Conservation (phyloP, 2,888 invertebrate genomes). For the Apamea sordens region DNA sequence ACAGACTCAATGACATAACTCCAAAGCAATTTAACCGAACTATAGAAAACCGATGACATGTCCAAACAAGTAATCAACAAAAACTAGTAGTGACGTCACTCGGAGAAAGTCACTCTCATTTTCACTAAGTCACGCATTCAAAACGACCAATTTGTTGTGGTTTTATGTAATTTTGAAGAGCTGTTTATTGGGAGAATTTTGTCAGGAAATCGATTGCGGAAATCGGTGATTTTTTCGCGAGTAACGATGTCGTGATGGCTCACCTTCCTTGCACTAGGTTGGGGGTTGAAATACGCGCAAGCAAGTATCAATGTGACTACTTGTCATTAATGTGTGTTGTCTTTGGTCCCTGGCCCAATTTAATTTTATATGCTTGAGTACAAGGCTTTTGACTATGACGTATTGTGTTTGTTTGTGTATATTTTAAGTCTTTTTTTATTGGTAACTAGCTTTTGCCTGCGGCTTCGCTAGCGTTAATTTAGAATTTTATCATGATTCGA, state of each 20-base stretch:
- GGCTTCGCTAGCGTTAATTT: too few species aligned
- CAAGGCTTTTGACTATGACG: too few species aligned
- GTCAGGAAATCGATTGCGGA: conserved; percentile 2
- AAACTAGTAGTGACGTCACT: conserved; percentile 49
- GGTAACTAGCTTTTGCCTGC: too few species aligned
- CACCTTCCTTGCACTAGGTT: too few species aligned
- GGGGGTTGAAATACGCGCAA: too few species aligned
- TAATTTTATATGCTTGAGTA: too few species aligned
- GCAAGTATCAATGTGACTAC: too few species aligned
- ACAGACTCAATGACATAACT: conserved; percentile 35
- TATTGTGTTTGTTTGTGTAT: too few species aligned
- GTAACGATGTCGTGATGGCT: neutral
- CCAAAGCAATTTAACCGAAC: conserved; percentile 20
- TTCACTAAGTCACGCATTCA: conserved; percentile 47
- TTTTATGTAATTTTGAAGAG: conserved; percentile 48
- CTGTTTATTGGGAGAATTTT: neutral
- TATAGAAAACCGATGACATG: conserved; percentile 53
- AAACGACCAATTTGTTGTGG: conserved; percentile 36
- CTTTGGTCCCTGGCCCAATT: too few species aligned
- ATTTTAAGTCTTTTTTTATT: too few species aligned
- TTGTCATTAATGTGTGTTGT: too few species aligned
- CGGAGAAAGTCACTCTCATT: conserved; percentile 67
- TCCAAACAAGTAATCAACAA: conserved; percentile 43
- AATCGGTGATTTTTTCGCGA: neutral
- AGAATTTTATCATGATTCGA: too few species aligned